phyloP scores from a whole-genome alignment of 2,113 vertebrate genomes.

The Calidris pugnax region DNA sequence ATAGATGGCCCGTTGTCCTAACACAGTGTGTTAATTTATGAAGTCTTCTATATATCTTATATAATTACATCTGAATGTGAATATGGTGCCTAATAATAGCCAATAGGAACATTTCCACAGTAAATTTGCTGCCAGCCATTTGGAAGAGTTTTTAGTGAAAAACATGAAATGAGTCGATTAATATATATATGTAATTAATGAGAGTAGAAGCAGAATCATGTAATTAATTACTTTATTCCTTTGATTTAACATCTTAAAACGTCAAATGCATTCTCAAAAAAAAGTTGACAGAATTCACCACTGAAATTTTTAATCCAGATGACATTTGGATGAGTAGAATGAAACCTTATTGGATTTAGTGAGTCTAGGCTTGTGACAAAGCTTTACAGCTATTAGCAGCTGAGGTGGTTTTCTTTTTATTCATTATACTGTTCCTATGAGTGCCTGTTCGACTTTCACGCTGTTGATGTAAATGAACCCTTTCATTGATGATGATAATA shows the following conservation, averaged over 20 bases:
- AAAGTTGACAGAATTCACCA: not conserved
- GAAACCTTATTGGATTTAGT: not conserved
- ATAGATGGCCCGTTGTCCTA: not conserved
- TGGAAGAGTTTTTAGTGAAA: not conserved
- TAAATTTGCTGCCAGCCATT: not conserved
- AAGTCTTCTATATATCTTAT: not conserved
- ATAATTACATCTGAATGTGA: not conserved
- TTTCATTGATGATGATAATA: constrained; percentile 52
- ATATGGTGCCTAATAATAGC: not conserved
- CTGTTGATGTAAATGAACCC: constrained; percentile 54
- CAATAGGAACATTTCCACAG: not conserved
- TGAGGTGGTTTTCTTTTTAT: not conserved
- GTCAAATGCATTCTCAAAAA: not conserved
- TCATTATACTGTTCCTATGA: not conserved
- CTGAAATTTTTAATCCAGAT: not conserved
- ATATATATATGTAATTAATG: not conserved
- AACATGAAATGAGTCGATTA: not conserved
- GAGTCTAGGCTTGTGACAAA: not conserved
- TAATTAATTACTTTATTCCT: not conserved
- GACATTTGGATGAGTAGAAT: not conserved
- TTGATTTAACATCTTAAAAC: not conserved
- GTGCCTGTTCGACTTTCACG: constrained; percentile 34
- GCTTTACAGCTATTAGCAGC: not conserved
- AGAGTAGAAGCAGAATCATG: not conserved
- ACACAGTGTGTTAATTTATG: not conserved